Evolutionary conservation across 2,888 invertebrate genomes (phyloP).

Genomic region (Scaptomyza cyrtandrae): DNA sequence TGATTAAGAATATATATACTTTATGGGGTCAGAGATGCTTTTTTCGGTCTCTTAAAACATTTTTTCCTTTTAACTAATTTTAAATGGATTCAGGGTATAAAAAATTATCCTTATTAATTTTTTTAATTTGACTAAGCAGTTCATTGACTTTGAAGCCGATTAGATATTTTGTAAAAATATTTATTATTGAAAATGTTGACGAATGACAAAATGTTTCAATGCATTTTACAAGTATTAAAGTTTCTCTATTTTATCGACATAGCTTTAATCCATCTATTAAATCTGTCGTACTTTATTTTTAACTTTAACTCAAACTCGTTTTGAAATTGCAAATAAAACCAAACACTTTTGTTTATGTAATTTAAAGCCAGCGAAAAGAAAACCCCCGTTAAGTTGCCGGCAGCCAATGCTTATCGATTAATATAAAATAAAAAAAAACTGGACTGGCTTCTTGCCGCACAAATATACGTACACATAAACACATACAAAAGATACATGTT

Average conservation of each 20-base stretch:
- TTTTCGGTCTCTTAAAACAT: no score
- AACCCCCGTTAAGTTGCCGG: not conserved
- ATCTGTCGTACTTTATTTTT: not conserved
- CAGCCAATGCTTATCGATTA: conserved; percentile 6
- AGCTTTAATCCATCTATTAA: not conserved
- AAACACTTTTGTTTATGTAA: not conserved
- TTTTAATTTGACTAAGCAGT: no score
- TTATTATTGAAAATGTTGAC: no score
- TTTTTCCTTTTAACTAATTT: no score
- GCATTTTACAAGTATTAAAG: no score
- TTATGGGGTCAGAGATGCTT: no score
- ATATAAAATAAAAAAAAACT: not conserved
- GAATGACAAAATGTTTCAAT: no score
- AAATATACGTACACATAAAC: not conserved
- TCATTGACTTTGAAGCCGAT: no score
- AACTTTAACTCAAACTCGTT: not conserved
- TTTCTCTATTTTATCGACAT: not conserved
- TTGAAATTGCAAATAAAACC: not conserved
- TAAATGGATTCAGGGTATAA: no score
- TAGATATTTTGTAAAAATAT: no score
- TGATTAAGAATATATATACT: no score
- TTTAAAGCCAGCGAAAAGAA: not conserved
- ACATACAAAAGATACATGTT: not conserved
- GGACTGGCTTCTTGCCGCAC: conserved; percentile 20
- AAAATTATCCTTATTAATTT: no score